Percentiles rank a stretch among this genome's conserved stretches.
phyloP scores from a whole-genome alignment of 1,140 invertebrate genomes.

The Pinna nobilis region DNA sequence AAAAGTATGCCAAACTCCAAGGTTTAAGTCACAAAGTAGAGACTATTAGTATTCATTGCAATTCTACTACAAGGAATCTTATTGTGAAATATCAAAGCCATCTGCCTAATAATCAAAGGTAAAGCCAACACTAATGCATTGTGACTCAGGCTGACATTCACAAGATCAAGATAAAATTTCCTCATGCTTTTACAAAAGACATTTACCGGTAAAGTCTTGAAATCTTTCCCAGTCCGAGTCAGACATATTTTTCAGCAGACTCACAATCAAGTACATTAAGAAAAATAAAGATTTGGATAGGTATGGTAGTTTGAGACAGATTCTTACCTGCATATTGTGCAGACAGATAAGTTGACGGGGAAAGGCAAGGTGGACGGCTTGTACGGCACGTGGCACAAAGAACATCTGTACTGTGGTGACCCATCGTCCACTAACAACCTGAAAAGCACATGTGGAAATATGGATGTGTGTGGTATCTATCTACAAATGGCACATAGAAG shows the following conservation, averaged over 20 bases:
- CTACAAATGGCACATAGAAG: too few species aligned
- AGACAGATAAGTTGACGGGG: constrained; percentile 80
- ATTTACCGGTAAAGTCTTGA: too few species aligned
- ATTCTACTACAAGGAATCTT: background rate
- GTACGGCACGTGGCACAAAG: constrained; percentile 88
- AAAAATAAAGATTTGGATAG: background rate
- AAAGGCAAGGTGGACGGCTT: constrained; percentile 83
- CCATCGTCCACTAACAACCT: constrained; percentile 53
- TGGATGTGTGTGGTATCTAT: background rate
- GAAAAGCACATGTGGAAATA: background rate
- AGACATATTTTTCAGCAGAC: too few species aligned
- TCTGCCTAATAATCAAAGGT: background rate
- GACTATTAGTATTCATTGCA: background rate
- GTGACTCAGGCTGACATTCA: too few species aligned
- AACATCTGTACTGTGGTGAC: constrained; percentile 70
- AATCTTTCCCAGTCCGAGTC: too few species aligned
- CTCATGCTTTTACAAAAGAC: background rate
- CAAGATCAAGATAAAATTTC: background rate
- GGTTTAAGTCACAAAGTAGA: background rate
- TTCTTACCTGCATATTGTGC: constrained; percentile 82
- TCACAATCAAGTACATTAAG: background rate
- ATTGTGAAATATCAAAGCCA: background rate
- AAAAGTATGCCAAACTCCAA: background rate
- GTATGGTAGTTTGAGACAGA: background rate
- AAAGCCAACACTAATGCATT: too few species aligned